Evolutionary conservation across 2,797 vertebrate genomes (phyloP).

Genomic region (Alcedo quadribrachys): DNA sequence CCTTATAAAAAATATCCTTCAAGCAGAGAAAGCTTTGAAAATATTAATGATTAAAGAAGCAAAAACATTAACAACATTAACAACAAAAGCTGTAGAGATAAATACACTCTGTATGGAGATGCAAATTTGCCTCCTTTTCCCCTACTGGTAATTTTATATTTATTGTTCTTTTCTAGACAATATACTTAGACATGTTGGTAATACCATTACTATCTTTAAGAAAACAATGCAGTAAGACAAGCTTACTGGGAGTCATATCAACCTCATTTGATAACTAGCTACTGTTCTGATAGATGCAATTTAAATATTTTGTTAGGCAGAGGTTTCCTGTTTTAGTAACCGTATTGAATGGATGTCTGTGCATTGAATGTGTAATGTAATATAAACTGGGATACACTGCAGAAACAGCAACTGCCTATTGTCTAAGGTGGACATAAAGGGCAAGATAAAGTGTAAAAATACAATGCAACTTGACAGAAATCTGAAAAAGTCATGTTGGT

Average conservation of each 20-base stretch:
- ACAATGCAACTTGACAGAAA: neutral
- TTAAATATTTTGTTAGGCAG: neutral
- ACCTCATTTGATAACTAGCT: neutral
- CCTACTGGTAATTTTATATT: neutral
- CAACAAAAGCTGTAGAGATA: neutral
- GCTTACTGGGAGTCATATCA: neutral
- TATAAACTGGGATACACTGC: neutral
- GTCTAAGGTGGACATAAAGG: neutral
- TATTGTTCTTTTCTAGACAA: neutral
- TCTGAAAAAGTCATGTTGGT: constrained; percentile 10
- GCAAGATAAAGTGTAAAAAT: neutral
- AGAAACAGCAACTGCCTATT: neutral
- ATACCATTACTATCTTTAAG: neutral
- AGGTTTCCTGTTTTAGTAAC: neutral
- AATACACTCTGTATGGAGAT: neutral
- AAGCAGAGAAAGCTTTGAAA: constrained; percentile 25
- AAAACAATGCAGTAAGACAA: neutral
- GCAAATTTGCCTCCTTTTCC: neutral
- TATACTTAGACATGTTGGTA: neutral
- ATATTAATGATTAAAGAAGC: neutral
- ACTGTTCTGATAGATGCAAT: neutral
- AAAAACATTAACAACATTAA: neutral
- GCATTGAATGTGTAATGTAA: neutral
- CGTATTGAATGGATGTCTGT: neutral
- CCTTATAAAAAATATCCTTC: neutral